A percentile compares a stretch with the other conserved stretches of the same genome.
Evolutionary conservation across 2,888 invertebrate genomes (phyloP).

Genomic region (Apeira syringaria): DNA sequence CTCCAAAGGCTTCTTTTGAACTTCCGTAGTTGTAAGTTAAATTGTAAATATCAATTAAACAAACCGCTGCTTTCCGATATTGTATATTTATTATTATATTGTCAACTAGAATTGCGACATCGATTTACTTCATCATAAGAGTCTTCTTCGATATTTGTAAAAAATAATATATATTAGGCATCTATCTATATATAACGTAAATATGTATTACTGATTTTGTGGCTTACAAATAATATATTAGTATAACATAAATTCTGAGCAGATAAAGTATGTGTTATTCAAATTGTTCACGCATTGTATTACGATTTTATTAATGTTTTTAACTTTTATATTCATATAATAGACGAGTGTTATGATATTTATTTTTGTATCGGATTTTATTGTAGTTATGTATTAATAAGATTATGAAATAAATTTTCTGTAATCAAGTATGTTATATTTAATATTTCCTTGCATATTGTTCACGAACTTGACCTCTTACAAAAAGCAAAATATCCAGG

Average conservation of each 20-base stretch:
- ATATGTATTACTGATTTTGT: conserved; percentile 1
- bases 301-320: conserved; percentile 34
- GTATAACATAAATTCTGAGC: neutral
- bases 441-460: conserved; percentile 17
- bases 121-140: too few relatives aligned
- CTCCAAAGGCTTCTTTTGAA: conserved; percentile 6
- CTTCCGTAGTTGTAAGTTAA: conserved; percentile 8
- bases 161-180: too few relatives aligned
- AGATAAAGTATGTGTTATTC: conserved; percentile 7
- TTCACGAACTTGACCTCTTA: conserved; percentile 18
- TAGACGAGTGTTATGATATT: conserved; percentile 60
- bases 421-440: conserved; percentile 32
- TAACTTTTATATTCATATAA: conserved; percentile 31
- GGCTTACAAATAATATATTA: conserved; percentile 1
- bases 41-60: conserved; percentile 18
- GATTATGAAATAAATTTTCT: conserved; percentile 55
- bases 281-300: conserved; percentile 24
- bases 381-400: conserved; percentile 54
- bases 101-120: conserved; percentile 13
- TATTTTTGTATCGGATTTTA: conserved; percentile 67
- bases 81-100: conserved; percentile 12
- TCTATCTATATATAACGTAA: too few relatives aligned
- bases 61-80: conserved; percentile 4
- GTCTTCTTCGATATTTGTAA: too few relatives aligned
- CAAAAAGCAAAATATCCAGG: conserved; percentile 9